A percentile compares a stretch with the other conserved stretches of the same genome.
These are phyloP conservation scores for Callospermophilus lateralis DNA, from an alignment of 2,113 vertebrate species.

Conservation along the genomic window DNA sequence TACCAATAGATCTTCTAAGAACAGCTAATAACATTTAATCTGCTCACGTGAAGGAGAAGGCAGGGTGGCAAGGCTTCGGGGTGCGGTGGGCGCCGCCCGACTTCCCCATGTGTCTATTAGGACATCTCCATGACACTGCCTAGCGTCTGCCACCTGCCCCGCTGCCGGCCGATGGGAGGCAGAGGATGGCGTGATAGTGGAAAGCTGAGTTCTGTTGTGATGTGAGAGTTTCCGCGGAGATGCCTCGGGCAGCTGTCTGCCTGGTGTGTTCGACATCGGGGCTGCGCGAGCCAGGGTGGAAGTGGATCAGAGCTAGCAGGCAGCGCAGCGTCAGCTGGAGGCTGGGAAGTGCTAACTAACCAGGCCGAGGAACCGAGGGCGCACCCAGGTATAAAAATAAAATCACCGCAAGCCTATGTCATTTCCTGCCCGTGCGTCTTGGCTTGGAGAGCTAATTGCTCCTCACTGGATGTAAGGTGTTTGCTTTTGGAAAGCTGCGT, in stretches of 20 bases:
- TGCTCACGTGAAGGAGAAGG: constrained; percentile 27
- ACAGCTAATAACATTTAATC: constrained; percentile 62
- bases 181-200: constrained; percentile 71
- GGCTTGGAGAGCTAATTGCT: constrained; percentile 63
- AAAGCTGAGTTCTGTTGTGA: constrained; percentile 78
- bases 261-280: constrained; percentile 75
- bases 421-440: neutral
- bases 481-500: neutral
- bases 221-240: constrained; percentile 78
- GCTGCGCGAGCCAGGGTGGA: constrained; percentile 75
- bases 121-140: constrained; percentile 77
- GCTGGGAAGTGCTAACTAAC: constrained; percentile 69
- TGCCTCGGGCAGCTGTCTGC: constrained; percentile 87
- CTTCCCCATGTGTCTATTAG: constrained; percentile 80
- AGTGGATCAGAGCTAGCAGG: constrained; percentile 81
- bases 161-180: constrained; percentile 51
- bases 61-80: neutral
- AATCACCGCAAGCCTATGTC: constrained; percentile 31
- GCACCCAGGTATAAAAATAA: constrained; percentile 72
- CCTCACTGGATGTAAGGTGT: constrained; percentile 12
- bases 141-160: constrained; percentile 58
- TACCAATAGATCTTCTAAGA: constrained; percentile 63
- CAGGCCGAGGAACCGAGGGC: constrained; percentile 68
- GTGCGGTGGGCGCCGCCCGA: neutral
- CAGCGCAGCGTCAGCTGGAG: constrained; percentile 79